Evolutionary conservation across 2,113 vertebrate genomes (phyloP), one percentile per base, ranked within the genome.

Genomic region (Origma solitaria): DNA sequence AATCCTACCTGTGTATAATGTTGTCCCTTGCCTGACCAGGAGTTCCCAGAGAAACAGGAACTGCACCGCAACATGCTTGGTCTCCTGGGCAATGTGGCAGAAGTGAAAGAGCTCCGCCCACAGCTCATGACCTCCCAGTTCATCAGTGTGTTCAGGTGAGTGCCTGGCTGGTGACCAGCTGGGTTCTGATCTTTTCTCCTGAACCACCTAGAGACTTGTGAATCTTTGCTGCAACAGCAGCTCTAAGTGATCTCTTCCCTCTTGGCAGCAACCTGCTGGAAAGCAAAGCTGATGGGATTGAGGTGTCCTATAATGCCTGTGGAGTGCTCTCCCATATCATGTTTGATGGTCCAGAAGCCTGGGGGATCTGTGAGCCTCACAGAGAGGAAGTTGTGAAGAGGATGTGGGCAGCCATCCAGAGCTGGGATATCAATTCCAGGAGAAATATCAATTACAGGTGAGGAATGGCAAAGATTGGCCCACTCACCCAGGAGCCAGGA

Each of bases 381-480:
- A 97, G 99, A 82, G 98, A 98, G n/a, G 92, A 98, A 7, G 99
- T 99, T 73, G 99, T 99, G 80, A 98, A 99, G 85, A 98, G 99
- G 77, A 99, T 99, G 99, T 99, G 99, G 99, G 98, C 98, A 1
- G 99, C 99, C 88, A 99, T 99, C 95, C 99, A 99, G 96, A 99
- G 99, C 98, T 99, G 99, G 99, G 99, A 99, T 45, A 98, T 99
- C 92, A 99, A 97, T 96, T 99, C 99, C 7, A 98, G 98, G n/a
- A 99, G 99, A 76, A 99, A 99, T 96, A 99, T 99, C 91, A 99
- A 99, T 94, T 99, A 99, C 98, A 99, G 99, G 99, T 99, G 73
- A 88, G 80, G 47, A 30, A 42, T 1, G 9, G 50, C 47, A 57
- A 44, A 53, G 53, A 54, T 83, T 78, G 47, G 25, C 18, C 19